Evolutionary conservation across 64 coral and sea anemone species (phyloP).

Genomic region (Orbicella faveolata): DNA sequence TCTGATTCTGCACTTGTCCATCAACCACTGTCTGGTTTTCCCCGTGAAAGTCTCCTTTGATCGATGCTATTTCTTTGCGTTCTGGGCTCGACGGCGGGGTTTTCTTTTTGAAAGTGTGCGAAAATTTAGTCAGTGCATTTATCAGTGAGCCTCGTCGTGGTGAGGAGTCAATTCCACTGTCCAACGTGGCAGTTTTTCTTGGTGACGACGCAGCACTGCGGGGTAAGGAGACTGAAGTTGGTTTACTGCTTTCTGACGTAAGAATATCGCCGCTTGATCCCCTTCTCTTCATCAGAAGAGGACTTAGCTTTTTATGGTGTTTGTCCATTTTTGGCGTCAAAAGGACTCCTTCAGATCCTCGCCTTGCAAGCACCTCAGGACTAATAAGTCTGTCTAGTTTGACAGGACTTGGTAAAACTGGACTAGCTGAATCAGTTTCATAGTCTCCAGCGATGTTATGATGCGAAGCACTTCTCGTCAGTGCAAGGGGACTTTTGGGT

Average conservation of each 20-base stretch:
- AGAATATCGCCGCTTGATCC: slow-evolving; percentile 26
- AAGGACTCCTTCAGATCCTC: slow-evolving; percentile 22
- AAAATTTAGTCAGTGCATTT: slow-evolving; percentile 16
- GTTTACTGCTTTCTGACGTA: neutral
- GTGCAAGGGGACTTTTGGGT: slow-evolving; percentile 9
- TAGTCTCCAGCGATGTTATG: neutral
- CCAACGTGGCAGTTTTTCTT: neutral
- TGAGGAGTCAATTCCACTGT: neutral
- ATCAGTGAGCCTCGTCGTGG: slow-evolving; percentile 4
- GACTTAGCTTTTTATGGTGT: neutral
- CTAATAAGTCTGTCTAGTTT: slow-evolving; percentile 20
- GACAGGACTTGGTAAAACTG: neutral
- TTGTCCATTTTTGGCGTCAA: neutral
- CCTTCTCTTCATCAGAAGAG: neutral
- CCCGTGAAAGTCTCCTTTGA: neutral
- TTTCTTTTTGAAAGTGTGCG: slow-evolving; percentile 25
- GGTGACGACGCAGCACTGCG: neutral
- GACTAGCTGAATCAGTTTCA: neutral
- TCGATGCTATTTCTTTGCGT: slow-evolving; percentile 1
- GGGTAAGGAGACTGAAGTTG: neutral
- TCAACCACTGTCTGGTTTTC: neutral
- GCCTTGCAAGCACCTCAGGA: neutral
- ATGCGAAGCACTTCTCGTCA: slow-evolving; percentile 16
- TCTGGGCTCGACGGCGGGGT: slow-evolving; percentile 11
- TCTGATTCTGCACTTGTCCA: slow-evolving; percentile 2